These are phyloP conservation scores for Biston betularia DNA, from an alignment of 2,888 invertebrate genomes.

Conservation along the genomic window DNA sequence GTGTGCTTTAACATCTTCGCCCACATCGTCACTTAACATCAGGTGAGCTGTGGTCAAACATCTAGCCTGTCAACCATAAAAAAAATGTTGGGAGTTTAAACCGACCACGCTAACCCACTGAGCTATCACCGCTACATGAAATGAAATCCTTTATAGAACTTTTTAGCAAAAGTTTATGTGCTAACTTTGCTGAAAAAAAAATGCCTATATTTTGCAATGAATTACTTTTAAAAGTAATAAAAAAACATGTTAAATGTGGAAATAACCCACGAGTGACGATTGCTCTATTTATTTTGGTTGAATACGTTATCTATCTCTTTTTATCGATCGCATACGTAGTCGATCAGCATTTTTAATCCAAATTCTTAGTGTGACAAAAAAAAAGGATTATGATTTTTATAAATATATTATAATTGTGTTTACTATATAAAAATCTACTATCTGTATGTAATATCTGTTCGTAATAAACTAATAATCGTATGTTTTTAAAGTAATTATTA, in stretches of 20 bases:
- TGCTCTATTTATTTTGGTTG: constrained; percentile 22
- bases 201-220: neutral
- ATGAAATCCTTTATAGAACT: no score
- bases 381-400: neutral
- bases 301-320: constrained; percentile 11
- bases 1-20: no score
- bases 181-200: no score
- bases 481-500: constrained; percentile 15
- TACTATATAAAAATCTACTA: constrained; percentile 1
- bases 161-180: no score
- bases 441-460: constrained; percentile 10
- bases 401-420: constrained; percentile 1
- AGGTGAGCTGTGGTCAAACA: no score
- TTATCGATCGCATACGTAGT: neutral
- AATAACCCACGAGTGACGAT: constrained; percentile 8
- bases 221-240: neutral
- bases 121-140: no score
- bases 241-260: neutral
- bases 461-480: constrained; percentile 5
- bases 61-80: no score
- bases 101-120: no score
- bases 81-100: no score
- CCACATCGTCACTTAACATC: no score
- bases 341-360: constrained; percentile 15
- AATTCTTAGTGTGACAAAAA: constrained; percentile 20